Conservation (phyloP, 2,888 invertebrate genomes). For the Meghimatium bilineatum region DNA sequence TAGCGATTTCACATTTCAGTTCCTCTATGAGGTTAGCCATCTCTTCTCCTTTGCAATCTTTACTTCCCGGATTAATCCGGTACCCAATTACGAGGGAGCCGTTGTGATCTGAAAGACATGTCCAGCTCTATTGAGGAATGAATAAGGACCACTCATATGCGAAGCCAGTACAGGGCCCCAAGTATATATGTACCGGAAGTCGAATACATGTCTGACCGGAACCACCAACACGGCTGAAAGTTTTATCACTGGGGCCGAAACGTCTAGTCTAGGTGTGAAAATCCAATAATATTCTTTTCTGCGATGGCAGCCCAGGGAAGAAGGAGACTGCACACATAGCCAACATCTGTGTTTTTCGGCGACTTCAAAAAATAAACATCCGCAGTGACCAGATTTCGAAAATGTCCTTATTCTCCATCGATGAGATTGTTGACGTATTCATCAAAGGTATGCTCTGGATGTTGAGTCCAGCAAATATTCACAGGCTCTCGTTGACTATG, state of each 20-base stretch:
- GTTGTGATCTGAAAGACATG: too few relatives aligned
- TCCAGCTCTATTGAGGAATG: too few relatives aligned
- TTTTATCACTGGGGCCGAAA: slow-evolving; percentile 29
- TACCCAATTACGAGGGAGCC: too few relatives aligned
- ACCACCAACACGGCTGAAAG: slow-evolving; percentile 2
- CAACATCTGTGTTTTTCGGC: slow-evolving; percentile 9
- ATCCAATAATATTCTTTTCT: slow-evolving; percentile 4
- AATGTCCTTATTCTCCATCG: slow-evolving; percentile 15
- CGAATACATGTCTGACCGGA: slow-evolving; percentile 23
- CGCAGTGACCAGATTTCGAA: slow-evolving; percentile 38
- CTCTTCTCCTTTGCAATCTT: too few relatives aligned
- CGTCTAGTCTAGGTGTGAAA: slow-evolving; percentile 30
- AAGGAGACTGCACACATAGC: slow-evolving; percentile 6
- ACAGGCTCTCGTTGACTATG: slow-evolving; percentile 13
- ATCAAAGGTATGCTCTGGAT: slow-evolving; percentile 9
- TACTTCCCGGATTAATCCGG: too few relatives aligned
- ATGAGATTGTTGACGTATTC: slow-evolving; percentile 34
- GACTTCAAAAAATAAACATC: slow-evolving; percentile 40
- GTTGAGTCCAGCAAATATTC: slow-evolving; percentile 40
- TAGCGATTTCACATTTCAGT: too few relatives aligned
- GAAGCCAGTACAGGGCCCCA: too few relatives aligned
- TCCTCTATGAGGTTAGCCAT: too few relatives aligned
- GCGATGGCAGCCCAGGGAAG: slow-evolving; percentile 6
- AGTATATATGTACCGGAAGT: slow-evolving; percentile 24
- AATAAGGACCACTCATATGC: too few relatives aligned